Evolutionary conservation across 2,113 vertebrate species (phyloP).

Genomic region (Leptosomus discolor): DNA sequence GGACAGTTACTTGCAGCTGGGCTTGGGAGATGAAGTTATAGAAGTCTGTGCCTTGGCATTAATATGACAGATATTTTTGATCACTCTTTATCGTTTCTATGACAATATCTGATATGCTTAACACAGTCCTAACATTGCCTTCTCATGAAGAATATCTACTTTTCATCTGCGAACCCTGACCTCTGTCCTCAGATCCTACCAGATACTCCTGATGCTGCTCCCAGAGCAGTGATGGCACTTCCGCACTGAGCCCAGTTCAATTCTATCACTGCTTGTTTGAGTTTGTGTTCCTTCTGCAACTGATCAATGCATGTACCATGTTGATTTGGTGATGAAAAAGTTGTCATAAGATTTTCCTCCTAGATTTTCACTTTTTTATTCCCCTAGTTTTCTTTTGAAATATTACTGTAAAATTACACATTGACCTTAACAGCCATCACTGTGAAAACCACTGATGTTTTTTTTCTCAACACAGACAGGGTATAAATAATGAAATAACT

Average conservation of each 20-base stretch:
- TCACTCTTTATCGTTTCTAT: background rate
- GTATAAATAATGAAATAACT: background rate
- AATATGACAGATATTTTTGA: background rate
- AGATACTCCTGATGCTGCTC: background rate
- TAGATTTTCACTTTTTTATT: background rate
- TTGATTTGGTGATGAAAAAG: background rate
- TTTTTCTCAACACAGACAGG: background rate
- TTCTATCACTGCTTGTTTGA: background rate
- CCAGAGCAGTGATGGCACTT: background rate
- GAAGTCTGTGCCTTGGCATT: background rate
- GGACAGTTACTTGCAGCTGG: background rate
- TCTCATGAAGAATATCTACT: background rate
- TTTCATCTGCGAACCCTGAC: background rate
- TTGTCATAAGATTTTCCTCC: background rate
- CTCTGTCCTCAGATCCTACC: background rate
- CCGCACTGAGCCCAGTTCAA: background rate
- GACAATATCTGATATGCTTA: background rate
- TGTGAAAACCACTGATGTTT: background rate
- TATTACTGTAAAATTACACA: background rate
- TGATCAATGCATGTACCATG: background rate
- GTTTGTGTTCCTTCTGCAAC: background rate
- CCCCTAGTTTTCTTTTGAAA: background rate
- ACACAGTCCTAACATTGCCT: background rate
- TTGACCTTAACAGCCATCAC: background rate
- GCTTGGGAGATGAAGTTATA: background rate